Percentiles rank a stretch among this genome's conserved stretches.
These are phyloP conservation scores for Ethmia dodecea DNA, from an alignment of 2,888 invertebrate species.

Conservation along the genomic window DNA sequence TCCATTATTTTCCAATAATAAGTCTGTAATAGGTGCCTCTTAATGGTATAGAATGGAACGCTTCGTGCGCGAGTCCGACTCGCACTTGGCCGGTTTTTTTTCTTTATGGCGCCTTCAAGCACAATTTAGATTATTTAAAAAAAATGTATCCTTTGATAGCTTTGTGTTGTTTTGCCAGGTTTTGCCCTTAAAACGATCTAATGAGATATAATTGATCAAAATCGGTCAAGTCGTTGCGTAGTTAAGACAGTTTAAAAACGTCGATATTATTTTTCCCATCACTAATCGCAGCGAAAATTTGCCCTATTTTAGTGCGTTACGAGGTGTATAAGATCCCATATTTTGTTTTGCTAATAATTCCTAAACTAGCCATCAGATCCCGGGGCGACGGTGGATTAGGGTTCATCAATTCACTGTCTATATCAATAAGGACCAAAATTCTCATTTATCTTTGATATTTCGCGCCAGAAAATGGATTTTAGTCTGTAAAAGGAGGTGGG, in stretches of 20 bases:
- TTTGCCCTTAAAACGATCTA: too few species aligned
- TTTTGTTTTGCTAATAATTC: conserved; percentile 7
- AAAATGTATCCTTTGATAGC: too few species aligned
- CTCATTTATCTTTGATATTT: not conserved
- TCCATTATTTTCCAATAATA: too few species aligned
- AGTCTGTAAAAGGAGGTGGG: not conserved
- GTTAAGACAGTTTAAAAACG: conserved; percentile 4
- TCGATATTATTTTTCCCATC: conserved; percentile 14
- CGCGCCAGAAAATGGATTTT: not conserved
- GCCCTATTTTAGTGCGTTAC: conserved; percentile 15
- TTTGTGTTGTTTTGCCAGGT: too few species aligned
- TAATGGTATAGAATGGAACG: too few species aligned
- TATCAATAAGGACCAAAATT: not conserved
- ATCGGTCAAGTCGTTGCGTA: too few species aligned
- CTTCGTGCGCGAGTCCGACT: too few species aligned
- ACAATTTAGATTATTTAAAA: too few species aligned
- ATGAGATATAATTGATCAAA: too few species aligned
- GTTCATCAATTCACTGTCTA: not conserved
- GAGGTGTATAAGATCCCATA: conserved; percentile 14
- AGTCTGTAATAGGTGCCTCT: too few species aligned
- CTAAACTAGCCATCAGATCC: not conserved
- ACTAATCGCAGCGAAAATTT: conserved; percentile 11
- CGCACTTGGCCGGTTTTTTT: too few species aligned
- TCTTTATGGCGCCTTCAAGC: too few species aligned
- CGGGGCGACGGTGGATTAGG: not conserved